Base-by-base conservation (phyloP, 1,140 invertebrate species). In the Lucilia cuprina region DNA sequence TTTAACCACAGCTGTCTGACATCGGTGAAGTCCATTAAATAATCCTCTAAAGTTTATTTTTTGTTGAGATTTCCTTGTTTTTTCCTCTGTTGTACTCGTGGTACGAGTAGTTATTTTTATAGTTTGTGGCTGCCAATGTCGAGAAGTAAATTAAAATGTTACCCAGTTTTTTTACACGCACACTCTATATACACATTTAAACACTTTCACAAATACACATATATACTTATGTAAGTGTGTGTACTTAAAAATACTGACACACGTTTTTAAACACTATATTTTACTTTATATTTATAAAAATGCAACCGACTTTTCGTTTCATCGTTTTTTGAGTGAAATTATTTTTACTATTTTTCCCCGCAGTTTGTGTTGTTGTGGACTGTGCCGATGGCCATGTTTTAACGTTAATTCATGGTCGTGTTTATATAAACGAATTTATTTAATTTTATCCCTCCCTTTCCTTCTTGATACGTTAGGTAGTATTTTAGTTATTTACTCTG, bases 381-480 rank as follows among this genome's bases (percentile, higher is more conserved):
- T 83, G 86, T 86, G 87, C 87, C 86, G 88, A 88, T 87, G 89
- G 88, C 87, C 89, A 89, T 90, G 89, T 89, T 89, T 89, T 88
- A 89, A 89, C 89, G 89, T 88, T 89, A 90, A 89, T 89, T 90
- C 89, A 88, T 89, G 88, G 86, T 89, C 87, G 87, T 89, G 86
- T 89, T 89, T 90, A 87, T 89, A 35, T 80, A 80, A 80, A 80
- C 47, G 21, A 80, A 80, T 80, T 83, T 70, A 21, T 70, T 70
- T 21, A n/a, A 60, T 60, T 60, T 60, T 60, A 17, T 17, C 55
- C 74, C 7, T 8, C 41, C 41, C 14, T 21, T 83, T 75, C 25
- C 25, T 30, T 30, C 25, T 30, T 30, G 25, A 30, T 30, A 1
- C 34, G 34, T 47, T 9, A 13, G 55, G 14, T 65, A 30, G 13